These are phyloP conservation scores for Cepphus grylle DNA, from an alignment of 2,113 vertebrate species.

Conservation along the genomic window DNA sequence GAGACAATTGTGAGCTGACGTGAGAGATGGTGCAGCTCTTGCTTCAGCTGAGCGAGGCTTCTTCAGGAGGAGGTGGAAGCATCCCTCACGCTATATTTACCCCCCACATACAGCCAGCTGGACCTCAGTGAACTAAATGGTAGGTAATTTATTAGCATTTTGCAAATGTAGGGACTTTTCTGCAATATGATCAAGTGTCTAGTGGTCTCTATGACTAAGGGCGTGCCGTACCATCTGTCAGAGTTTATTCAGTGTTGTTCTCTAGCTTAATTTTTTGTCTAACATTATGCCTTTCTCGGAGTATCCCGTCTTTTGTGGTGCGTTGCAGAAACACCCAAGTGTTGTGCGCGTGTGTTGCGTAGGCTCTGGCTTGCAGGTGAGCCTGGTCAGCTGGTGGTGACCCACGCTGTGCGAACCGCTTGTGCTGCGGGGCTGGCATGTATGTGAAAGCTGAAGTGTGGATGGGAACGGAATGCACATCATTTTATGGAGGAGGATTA, in stretches of 20 bases:
- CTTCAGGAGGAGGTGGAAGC: not conserved
- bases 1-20: not conserved
- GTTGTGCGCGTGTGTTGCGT: accelerated
- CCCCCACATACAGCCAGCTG: not conserved
- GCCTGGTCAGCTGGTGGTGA: not conserved
- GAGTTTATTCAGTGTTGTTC: not conserved
- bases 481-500: not conserved
- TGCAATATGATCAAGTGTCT: not conserved
- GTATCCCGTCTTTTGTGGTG: not conserved
- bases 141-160: not conserved
- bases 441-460: not conserved
- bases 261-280: not conserved
- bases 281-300: not conserved
- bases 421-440: not conserved
- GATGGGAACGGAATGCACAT: not conserved
- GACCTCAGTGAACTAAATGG: not conserved
- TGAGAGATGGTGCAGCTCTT: not conserved
- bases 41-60: not conserved
- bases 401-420: accelerated
- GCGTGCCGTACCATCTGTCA: not conserved
- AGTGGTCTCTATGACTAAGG: not conserved
- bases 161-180: not conserved
- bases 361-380: not conserved
- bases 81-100: accelerated
- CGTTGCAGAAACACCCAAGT: not conserved